Evolutionary conservation across 2,797 vertebrate genomes (phyloP).

Genomic region (Garrulus glandarius): DNA sequence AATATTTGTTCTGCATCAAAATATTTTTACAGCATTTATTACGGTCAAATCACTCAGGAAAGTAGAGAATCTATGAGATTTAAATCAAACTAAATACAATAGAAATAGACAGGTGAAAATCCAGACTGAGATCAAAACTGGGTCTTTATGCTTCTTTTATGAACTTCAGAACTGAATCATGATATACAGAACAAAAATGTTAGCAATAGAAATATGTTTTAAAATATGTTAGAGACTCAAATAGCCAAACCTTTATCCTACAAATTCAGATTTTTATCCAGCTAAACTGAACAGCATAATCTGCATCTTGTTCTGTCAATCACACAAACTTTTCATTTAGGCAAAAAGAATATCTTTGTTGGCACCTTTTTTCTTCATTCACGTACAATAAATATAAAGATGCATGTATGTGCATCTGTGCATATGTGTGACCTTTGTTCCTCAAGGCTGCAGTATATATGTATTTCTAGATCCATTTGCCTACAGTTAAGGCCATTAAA

Average conservation of each 20-base stretch:
- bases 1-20: neutral
- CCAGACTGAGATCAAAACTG: neutral
- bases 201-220: neutral
- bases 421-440: neutral
- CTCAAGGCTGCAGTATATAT: neutral
- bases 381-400: neutral
- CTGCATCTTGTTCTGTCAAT: neutral
- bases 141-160: neutral
- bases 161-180: neutral
- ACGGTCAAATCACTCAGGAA: neutral
- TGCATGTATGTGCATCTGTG: neutral
- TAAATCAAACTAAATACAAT: neutral
- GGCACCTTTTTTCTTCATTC: neutral
- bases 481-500: neutral
- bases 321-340: neutral
- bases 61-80: neutral
- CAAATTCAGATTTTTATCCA: neutral
- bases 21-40: neutral
- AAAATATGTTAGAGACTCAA: neutral
- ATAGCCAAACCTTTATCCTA: neutral
- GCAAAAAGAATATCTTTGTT: neutral
- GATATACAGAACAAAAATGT: neutral
- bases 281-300: neutral
- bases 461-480: neutral
- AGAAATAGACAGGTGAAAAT: neutral